These are phyloP conservation scores for Bombus consobrinus DNA, from an alignment of 1,140 invertebrate genomes.

Conservation along the genomic window DNA sequence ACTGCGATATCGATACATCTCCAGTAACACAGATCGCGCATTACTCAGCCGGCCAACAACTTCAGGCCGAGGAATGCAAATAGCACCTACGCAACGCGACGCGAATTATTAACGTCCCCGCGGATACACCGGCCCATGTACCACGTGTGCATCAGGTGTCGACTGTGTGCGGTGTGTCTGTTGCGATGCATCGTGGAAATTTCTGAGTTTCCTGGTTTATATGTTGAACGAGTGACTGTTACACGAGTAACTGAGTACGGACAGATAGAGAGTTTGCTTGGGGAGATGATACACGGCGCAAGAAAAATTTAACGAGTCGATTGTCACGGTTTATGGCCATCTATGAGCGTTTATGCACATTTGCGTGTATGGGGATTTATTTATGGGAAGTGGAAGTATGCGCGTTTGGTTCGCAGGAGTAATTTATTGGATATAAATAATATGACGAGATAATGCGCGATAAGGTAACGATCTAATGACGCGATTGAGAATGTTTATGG, in stretches of 20 bases:
- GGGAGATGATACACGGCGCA: not conserved
- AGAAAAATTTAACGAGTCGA: too few species aligned
- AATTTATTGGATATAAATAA: too few species aligned
- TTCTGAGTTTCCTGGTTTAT: not conserved
- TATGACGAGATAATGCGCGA: too few species aligned
- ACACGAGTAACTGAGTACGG: not conserved
- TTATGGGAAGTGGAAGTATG: too few species aligned
- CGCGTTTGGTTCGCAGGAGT: too few species aligned
- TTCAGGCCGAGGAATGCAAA: conserved; percentile 45
- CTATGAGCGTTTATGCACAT: not conserved
- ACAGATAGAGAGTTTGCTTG: not conserved
- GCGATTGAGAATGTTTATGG: too few species aligned
- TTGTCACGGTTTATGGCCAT: too few species aligned
- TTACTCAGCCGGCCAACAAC: conserved; percentile 43
- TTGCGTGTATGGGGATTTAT: too few species aligned
- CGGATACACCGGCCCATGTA: not conserved
- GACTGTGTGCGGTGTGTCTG: not conserved
- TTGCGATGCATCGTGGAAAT: not conserved
- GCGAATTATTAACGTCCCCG: conserved; percentile 41
- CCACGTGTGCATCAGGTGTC: conserved; percentile 30
- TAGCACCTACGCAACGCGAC: conserved; percentile 18
- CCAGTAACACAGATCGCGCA: conserved; percentile 27
- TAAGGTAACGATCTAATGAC: too few species aligned
- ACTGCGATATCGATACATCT: conserved; percentile 29
- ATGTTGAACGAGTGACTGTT: not conserved